Percentiles rank a stretch among this genome's conserved stretches.
phyloP scores from a whole-genome alignment of 2,797 vertebrate genomes.

The Neosilurus mollespiculum region DNA sequence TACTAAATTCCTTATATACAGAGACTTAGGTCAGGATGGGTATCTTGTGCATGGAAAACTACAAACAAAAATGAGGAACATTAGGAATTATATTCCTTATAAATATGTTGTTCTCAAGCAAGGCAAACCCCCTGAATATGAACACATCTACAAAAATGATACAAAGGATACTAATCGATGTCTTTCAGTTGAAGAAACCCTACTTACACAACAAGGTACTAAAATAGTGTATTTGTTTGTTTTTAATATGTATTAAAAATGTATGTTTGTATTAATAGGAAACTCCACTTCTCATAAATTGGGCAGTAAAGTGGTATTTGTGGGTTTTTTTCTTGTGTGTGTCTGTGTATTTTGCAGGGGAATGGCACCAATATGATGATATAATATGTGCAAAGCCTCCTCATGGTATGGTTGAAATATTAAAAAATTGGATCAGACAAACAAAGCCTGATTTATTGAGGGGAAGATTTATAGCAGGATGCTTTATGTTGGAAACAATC shows the following conservation, averaged over 20 bases:
- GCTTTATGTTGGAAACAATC: conserved; percentile 78
- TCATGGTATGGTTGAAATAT: rapidly evolving
- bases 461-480: conserved; percentile 76
- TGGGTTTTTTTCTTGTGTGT: too few relatives aligned
- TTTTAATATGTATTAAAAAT: too few relatives aligned
- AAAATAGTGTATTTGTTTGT: too few relatives aligned
- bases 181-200: conserved; percentile 63
- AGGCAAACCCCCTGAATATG: conserved; percentile 44
- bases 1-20: conserved; percentile 49
- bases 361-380: conserved; percentile 96
- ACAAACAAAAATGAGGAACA: conserved; percentile 37
- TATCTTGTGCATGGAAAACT: conserved; percentile 76
- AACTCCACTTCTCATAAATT: too few relatives aligned
- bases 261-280: too few relatives aligned
- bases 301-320: too few relatives aligned
- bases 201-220: conserved; percentile 12
- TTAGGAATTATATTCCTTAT: conserved; percentile 73
- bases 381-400: conserved; percentile 74
- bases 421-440: rapidly evolving
- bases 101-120: conserved; percentile 76
- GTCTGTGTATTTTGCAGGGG: conserved; percentile 57
- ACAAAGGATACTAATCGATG: conserved; percentile 68
- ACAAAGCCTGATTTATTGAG: rapidly evolving
- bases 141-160: conserved; percentile 79
- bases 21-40: conserved; percentile 71